phyloP scores from a whole-genome alignment of 2,113 vertebrate genomes.

The Parotia lawesii region DNA sequence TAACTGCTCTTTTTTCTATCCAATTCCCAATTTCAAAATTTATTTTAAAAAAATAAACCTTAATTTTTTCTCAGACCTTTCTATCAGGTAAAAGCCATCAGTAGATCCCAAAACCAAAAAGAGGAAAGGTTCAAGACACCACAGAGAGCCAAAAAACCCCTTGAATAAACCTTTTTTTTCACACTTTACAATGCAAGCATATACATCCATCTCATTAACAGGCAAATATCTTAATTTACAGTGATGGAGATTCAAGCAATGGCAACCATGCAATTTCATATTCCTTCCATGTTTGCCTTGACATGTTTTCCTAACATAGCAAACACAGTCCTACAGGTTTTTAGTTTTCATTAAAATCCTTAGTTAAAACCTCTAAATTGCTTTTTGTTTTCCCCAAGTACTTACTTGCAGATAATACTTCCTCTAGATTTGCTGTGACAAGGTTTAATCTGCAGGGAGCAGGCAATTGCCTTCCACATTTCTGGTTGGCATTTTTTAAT shows the following conservation, averaged over 20 bases:
- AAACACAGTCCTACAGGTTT: background rate
- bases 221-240: background rate
- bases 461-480: conserved; percentile 97
- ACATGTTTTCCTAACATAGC: background rate
- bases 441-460: conserved; percentile 95
- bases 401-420: conserved; percentile 96
- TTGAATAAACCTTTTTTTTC: background rate
- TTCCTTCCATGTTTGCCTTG: background rate
- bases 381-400: background rate
- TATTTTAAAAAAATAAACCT: background rate
- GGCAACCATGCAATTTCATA: background rate
- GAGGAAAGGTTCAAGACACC: background rate
- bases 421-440: conserved; percentile 95
- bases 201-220: background rate
- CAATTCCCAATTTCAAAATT: background rate
- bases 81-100: background rate
- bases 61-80: background rate
- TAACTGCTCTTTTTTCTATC: background rate
- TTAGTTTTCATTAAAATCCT: background rate
- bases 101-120: background rate
- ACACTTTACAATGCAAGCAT: background rate
- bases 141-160: accelerated
- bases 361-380: background rate
- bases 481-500: conserved; percentile 93
- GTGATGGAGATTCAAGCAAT: background rate